A percentile compares a stretch with the other conserved stretches of the same genome.
Evolutionary conservation across 1,140 invertebrate species (phyloP).

Genomic region (Lepidurus packardi): DNA sequence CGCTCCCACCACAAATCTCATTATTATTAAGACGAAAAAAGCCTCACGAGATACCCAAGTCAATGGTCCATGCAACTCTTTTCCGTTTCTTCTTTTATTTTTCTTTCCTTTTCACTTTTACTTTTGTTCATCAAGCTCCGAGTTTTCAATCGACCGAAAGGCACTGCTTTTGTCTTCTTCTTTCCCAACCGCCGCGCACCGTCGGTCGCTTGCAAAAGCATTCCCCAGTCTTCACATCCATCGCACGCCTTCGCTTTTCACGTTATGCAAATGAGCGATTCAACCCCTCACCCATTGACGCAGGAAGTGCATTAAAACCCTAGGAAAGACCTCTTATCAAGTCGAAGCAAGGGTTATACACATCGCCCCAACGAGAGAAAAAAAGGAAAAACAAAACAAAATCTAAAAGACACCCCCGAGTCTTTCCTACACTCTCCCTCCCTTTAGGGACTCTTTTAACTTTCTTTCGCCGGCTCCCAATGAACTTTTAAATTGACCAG

Average conservation of each 20-base stretch:
- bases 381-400: background rate
- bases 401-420: background rate
- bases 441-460: slow-evolving; percentile 3
- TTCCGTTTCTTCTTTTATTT: background rate
- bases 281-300: slow-evolving; percentile 20
- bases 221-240: background rate
- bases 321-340: slow-evolving; percentile 19
- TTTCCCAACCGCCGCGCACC: background rate
- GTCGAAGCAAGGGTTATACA: slow-evolving; percentile 5
- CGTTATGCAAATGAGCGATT: slow-evolving; percentile 21
- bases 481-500: slow-evolving; percentile 22
- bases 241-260: slow-evolving; percentile 10
- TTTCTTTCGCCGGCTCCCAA: slow-evolving; percentile 8
- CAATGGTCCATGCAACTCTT: slow-evolving; percentile 10
- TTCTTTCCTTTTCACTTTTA: background rate
- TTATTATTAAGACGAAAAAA: background rate
- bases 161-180: slow-evolving; percentile 1
- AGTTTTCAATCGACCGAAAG: slow-evolving; percentile 19
- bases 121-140: slow-evolving; percentile 10
- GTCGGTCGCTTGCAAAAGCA: slow-evolving; percentile 12
- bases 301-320: slow-evolving; percentile 19
- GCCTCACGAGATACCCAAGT: slow-evolving; percentile 4
- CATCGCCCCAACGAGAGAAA: background rate
- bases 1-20: slow-evolving; percentile 10
- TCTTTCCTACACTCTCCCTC: background rate